Base-by-base conservation (phyloP, 2,797 vertebrate species). In the Channa striata region DNA sequence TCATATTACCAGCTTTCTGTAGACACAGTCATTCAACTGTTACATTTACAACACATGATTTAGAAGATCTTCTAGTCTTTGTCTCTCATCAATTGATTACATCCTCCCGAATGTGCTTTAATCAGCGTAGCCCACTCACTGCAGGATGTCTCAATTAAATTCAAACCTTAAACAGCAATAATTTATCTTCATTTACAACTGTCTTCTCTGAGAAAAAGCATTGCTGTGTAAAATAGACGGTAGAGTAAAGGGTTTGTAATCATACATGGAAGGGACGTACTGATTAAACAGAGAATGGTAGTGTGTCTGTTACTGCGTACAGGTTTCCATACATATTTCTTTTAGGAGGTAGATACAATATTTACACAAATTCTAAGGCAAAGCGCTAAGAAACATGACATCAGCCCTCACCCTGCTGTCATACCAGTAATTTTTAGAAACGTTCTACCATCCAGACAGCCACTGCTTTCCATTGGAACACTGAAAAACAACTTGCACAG, bases 111-210 rank as follows among this genome's bases (percentile, higher is more conserved):
- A 65, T 67, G 39, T 50, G 53, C 47, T 51, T 53, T 63, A 69
- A 47, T 80, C 68, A 76, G 62, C 23, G 54, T 50, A 63, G 34
- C 43, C 48, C 19, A 25, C 48, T 79, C 46, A 58, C 69, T 73
- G 73, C 23, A 63, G 72, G 42, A 80, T 66, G 74, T 89, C 84
- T 90, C 88, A 78, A 78, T 81, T 65, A 86, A 86, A 92, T 92
- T 49, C 58, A 78, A 50, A 71, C 36, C 40, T 76, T 76, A 59
- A 81, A 57, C 60, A 53, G 50, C 77, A 72, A 54, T 77, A 85
- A 85, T 78, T 85, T 67, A 85, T 87, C 50, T 20, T 36, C 0
- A 5, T 77, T 83, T 60, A 74, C 23, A 36, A 77, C 57, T 50
- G 21, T 34, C 54, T 44, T n/a, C 42, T 62, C 50, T 40, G 34